These are phyloP conservation scores for Amblyjoppa proteus DNA, from an alignment of 2,888 invertebrate genomes.

Conservation along the genomic window DNA sequence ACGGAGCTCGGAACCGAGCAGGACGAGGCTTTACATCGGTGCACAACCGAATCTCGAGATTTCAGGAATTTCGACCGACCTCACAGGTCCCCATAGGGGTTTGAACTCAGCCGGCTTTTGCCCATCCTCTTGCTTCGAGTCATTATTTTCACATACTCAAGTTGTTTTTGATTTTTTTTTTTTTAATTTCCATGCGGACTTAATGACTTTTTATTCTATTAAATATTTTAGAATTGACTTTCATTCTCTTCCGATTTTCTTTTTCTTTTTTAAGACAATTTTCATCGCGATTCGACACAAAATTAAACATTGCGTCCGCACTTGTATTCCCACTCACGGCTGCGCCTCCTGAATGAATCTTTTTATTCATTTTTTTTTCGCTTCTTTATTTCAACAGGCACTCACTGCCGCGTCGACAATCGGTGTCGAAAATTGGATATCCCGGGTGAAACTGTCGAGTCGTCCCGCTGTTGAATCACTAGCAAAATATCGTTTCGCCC, in stretches of 20 bases:
- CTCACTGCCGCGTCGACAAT: background rate
- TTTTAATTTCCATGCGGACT: background rate
- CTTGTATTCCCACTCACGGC: no score
- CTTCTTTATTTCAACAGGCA: background rate
- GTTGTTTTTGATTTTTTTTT: background rate
- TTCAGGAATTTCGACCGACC: conserved; percentile 1
- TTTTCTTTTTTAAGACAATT: background rate
- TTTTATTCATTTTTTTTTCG: background rate
- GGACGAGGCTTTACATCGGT: conserved; percentile 12
- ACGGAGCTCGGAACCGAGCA: conserved; percentile 14
- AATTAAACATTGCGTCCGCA: no score
- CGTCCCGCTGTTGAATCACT: background rate
- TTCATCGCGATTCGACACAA: no score
- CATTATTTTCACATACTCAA: background rate
- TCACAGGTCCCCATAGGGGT: background rate
- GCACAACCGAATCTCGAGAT: conserved; percentile 9
- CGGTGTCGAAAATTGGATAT: background rate
- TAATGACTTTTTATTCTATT: background rate
- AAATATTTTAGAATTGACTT: background rate
- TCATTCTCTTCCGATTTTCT: background rate
- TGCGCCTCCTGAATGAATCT: no score
- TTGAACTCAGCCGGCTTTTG: background rate
- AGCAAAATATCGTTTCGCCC: background rate
- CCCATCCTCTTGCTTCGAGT: background rate
- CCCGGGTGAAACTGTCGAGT: background rate